Percentiles rank a stretch among this genome's conserved stretches.
phyloP scores from a whole-genome alignment of 2,113 vertebrate species.

The Phylloscopus trochilus region DNA sequence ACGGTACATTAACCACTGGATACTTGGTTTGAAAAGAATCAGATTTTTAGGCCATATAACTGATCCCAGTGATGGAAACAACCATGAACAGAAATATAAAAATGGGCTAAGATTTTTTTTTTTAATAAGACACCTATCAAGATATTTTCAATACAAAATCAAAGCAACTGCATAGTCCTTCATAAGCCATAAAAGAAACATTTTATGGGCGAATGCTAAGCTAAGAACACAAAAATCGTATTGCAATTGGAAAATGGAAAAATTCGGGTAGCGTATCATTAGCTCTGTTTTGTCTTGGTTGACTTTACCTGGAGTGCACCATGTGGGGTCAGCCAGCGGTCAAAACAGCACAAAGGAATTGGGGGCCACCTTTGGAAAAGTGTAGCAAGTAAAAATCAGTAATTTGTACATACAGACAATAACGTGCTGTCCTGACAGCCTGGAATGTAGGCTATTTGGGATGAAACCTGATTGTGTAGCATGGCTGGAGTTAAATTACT shows the following conservation, averaged over 20 bases:
- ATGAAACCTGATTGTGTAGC: neutral
- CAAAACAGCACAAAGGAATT: accelerated
- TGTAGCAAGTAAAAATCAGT: neutral
- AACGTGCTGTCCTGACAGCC: neutral
- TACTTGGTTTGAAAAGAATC: neutral
- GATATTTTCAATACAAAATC: neutral
- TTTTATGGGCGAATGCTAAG: neutral
- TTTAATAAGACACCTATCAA: neutral
- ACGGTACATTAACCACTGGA: accelerated
- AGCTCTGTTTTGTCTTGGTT: neutral
- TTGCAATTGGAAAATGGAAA: neutral
- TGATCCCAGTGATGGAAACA: neutral
- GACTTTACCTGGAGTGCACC: neutral
- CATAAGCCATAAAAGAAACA: neutral
- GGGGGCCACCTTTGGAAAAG: neutral
- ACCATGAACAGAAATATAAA: neutral
- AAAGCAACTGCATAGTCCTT: neutral
- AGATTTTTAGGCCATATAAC: neutral
- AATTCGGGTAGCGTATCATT: neutral
- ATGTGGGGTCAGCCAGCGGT: neutral
- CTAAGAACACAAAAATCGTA: neutral
- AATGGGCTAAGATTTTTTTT: neutral
- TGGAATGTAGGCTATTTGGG: neutral
- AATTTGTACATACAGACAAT: neutral
- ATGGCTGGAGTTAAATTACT: neutral